Base-by-base conservation (phyloP, 2,888 invertebrate species). In the Tenthredo scrophulariae region DNA sequence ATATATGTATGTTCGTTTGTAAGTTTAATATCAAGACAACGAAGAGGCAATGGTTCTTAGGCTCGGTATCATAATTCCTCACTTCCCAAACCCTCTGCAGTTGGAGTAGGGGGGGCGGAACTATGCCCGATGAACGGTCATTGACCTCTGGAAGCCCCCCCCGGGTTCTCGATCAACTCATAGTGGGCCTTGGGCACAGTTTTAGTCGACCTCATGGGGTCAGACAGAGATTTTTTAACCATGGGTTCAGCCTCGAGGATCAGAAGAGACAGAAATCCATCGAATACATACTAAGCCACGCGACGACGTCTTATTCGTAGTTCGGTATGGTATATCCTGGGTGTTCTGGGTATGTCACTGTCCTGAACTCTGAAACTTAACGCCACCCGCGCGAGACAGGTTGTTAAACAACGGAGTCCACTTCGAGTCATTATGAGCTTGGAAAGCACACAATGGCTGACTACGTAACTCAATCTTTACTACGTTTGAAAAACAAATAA, bases 371-470 rank as follows among this genome's bases (percentile, higher is more conserved):
- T 77, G 84, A 86, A 85, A 85, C 82, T 77, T 84, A 79, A 86
- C 85, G 85, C 86, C 82, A 62, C 13, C 84, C 80, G 80, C 84
- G 84, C 72, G 86, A 79, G 79, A 74, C 84, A 79, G 84, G 84
- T 85, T 84, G 86, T 79, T 86, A 85, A 86, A 86, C 86, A 85
- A 84, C 84, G 84, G 75, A 79, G 80, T 85, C 74, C 80, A 85
- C 84, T 84, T 75, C 80, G 82, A 86, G 65, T 84, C 84, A 80
- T 80, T 80, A 80, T 80, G 58, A 80, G 37, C 58, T 40, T 80
- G 40, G 29, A 80, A 80, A 58, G 80, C 80, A 80, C 80, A 80
- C 80, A 80, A 80, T 80, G 26, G 37, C 58, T 80, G 58, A 80
- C 46, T 37, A 26, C 58, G 80, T 80, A 80, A 80, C 80, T 62